phyloP scores from a whole-genome alignment of 2,888 invertebrate genomes.

The Eugnorisma glareosa region DNA sequence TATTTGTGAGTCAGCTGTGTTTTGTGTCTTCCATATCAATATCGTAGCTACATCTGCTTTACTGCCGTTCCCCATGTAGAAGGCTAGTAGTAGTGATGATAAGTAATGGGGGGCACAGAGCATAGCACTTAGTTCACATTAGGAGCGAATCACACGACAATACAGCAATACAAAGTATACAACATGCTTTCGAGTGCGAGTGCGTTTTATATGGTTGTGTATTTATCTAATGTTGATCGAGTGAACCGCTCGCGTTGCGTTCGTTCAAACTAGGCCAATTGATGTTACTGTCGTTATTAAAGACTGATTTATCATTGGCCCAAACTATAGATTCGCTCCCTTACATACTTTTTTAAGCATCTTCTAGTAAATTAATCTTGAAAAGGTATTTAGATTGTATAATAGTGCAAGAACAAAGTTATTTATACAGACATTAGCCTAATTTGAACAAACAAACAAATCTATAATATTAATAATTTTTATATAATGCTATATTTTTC shows the following conservation, averaged over 20 bases:
- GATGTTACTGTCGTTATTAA: conserved; percentile 21
- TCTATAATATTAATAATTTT: conserved; percentile 66
- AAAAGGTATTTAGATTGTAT: conserved; percentile 15
- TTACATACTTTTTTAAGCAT: conserved; percentile 21
- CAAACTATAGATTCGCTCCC: conserved; percentile 26
- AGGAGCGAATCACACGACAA: conserved; percentile 50
- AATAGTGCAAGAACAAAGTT: conserved; percentile 42
- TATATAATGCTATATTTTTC: conserved; percentile 78
- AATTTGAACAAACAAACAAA: conserved; percentile 63
- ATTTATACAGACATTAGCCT: conserved; percentile 57
- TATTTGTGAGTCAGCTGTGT: conserved; percentile 28
- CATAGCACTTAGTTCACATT: conserved; percentile 29
- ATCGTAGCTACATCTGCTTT: neutral
- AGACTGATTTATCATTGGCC: conserved; percentile 52
- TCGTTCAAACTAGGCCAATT: conserved; percentile 61
- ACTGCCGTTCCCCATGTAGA: neutral
- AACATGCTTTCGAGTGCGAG: conserved; percentile 58
- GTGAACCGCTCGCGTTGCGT: conserved; percentile 31
- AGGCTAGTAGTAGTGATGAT: neutral
- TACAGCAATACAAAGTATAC: conserved; percentile 59
- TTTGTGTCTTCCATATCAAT: conserved; percentile 37
- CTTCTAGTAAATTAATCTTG: conserved; percentile 34
- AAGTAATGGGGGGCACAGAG: conserved; percentile 13
- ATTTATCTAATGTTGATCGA: conserved; percentile 57
- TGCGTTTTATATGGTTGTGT: conserved; percentile 64